Base-by-base conservation (phyloP, 1,140 invertebrate species). In the Chlorops oryzae region DNA sequence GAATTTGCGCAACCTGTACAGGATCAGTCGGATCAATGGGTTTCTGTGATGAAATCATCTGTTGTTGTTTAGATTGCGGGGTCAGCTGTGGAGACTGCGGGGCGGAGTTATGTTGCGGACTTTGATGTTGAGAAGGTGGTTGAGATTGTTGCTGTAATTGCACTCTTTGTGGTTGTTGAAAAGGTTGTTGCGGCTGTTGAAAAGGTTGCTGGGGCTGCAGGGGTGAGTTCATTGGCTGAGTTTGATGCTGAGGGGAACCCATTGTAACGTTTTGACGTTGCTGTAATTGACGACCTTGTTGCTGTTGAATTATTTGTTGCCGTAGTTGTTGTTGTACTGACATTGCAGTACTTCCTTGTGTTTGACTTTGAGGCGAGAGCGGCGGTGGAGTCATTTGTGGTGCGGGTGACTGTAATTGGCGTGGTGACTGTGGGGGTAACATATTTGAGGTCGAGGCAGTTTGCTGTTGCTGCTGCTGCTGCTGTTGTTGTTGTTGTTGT, bases 261-360 rank as follows among this genome's bases (percentile, higher is more conserved):
- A 18, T 32, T 40, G 24, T 21, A 5, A 60, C 55, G 32, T 58
- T 52, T 39, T 62, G 63, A 9, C 63, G 64, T 41, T 41, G 59
- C 42, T 62, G 63, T 25, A 60, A 59, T 28, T 70, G 52, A 27
- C 59, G 55, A 21, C 57, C 51, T 42, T 61, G 57, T 35, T 58
- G 58, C 17, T 56, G 53, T 20, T 59, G 58, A 21, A 65, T 63
- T 0, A 59, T 37, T 58, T 65, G 63, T 51, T 59, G 60, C 50
- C 73, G 69, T 39, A 69, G 58, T 39, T 67, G 60, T 28, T 68
- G 64, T 46, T 79, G 70, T 25, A 79, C 72, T 0, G 76, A 56
- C 37, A 72, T 38, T n/a, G 12, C 18, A 17, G 37, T 43, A 34
- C 17, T 15, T 13, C 22, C n/a, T 41, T 41, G 47, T 38, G 39